Evolutionary conservation across 2,797 vertebrate species (phyloP).

Genomic region (Melanotaenia parkinsoni): DNA sequence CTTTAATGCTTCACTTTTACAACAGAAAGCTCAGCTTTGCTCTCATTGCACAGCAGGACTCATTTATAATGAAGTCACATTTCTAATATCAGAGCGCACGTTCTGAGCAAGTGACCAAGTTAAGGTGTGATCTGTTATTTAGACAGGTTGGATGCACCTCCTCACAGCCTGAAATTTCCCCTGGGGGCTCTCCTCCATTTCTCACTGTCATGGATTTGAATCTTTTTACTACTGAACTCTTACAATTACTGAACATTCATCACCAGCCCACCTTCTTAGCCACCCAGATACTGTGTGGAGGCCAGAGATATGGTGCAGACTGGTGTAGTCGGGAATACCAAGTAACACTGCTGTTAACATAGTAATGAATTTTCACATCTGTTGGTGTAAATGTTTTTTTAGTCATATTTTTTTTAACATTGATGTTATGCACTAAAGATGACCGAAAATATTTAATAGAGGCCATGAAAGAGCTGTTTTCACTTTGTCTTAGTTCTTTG

Average conservation of each 20-base stretch:
- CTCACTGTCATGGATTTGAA: constrained; percentile 89
- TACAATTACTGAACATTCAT: constrained; percentile 86
- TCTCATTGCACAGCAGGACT: constrained; percentile 31
- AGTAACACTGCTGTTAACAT: constrained; percentile 46
- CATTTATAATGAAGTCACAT: constrained; percentile 77
- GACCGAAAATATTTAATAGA: background rate
- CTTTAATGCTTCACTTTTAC: constrained; percentile 7
- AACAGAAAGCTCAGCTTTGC: constrained; percentile 47
- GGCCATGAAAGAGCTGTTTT: background rate
- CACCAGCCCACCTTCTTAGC: constrained; percentile 76
- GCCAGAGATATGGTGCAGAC: constrained; percentile 62
- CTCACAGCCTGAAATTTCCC: constrained; percentile 86
- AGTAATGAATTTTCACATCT: constrained; percentile 58
- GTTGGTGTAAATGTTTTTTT: constrained; percentile 26
- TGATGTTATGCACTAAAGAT: background rate
- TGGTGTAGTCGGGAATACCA: constrained; percentile 59
- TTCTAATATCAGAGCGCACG: constrained; percentile 69
- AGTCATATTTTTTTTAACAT: background rate
- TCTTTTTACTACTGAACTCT: constrained; percentile 85
- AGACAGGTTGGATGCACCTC: constrained; percentile 87
- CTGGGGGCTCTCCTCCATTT: constrained; percentile 83
- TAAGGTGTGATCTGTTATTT: constrained; percentile 89
- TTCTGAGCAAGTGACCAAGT: constrained; percentile 86
- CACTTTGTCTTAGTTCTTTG: background rate
- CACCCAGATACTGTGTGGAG: constrained; percentile 64